Conservation (phyloP, 2,888 invertebrate genomes). For the Ophraella communa region DNA sequence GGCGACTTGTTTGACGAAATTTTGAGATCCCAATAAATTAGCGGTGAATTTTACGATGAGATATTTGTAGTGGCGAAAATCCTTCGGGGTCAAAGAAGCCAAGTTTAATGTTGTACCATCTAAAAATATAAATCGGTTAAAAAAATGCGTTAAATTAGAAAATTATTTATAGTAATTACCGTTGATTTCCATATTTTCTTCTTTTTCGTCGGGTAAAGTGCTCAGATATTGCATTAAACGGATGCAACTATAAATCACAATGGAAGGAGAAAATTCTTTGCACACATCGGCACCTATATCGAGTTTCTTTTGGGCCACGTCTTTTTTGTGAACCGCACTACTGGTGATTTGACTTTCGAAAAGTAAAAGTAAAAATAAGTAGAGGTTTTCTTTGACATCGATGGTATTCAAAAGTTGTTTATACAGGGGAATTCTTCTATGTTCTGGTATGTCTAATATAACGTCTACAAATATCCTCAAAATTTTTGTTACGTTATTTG, state of each 20-base stretch:
- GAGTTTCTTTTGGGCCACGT: conserved; percentile 61
- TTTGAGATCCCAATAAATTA: conserved; percentile 70
- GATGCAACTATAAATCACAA: conserved; percentile 70
- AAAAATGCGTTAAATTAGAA: too few species aligned
- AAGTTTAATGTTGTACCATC: conserved; percentile 62
- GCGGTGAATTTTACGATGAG: conserved; percentile 77
- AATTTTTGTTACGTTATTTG: conserved; percentile 65
- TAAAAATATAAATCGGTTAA: conserved; percentile 3
- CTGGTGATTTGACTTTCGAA: conserved; percentile 74
- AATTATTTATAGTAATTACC: conserved; percentile 3
- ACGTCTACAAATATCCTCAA: conserved; percentile 91
- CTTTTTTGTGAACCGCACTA: conserved; percentile 56
- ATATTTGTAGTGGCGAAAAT: conserved; percentile 86
- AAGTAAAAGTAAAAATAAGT: conserved; percentile 74
- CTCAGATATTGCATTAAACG: conserved; percentile 72
- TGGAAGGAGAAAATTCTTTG: conserved; percentile 69
- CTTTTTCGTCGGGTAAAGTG: conserved; percentile 70
- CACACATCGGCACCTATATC: conserved; percentile 74
- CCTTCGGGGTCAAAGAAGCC: conserved; percentile 70
- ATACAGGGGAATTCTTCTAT: conserved; percentile 83
- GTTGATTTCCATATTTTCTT: conserved; percentile 60
- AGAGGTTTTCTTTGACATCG: conserved; percentile 68
- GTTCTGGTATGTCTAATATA: conserved; percentile 90
- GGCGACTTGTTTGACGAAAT: conserved; percentile 73
- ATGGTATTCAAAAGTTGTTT: conserved; percentile 79